Base-by-base conservation (phyloP, 2,113 vertebrate genomes). In the Chaenogobius annularis region DNA sequence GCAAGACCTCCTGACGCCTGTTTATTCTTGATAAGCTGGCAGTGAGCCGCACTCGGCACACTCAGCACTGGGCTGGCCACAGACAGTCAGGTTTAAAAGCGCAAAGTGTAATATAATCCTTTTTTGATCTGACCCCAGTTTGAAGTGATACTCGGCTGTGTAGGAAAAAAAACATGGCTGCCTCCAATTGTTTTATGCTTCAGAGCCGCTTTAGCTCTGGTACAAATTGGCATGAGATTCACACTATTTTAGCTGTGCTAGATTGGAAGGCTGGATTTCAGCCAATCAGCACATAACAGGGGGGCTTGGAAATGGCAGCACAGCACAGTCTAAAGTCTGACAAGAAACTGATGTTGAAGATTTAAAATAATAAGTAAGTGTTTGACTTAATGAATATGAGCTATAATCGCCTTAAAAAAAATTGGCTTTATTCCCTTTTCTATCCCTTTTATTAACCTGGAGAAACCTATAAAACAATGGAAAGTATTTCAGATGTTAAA, bases 21-120 rank as follows among this genome's bases (percentile, higher is more conserved):
- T 73, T 74, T 68, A 55, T 50, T 65, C 70, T 69, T 73, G 85
- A 85, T 83, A 83, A 83, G 76, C 61, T 63, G 19, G 35, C 76
- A 48, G 26, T 66, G 70, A 83, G 75, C 74, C 73, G 66, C 71
- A 61, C 52, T 68, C 4, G 7, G 68, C 35, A 46, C 56, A 66
- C 47, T 68, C 4, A 22, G 66, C 35, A 50, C 50, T 48, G 44
- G 46, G 50, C 47, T 54, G 62, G 69, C 48, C 48, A 3, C 66
- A 19, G 59, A 54, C 50, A n/a, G 40, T 82, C 52, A 54, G 31
- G 13, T 20, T 58, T 3, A 12, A 43, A 35, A 78, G 63, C 74
- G 62, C 48, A 52, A 23, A 22, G 44, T 40, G 26, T 11, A 37
- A 47, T 58, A 19, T 47, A 65, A 73, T 46, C 14, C 23, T 2